These are phyloP conservation scores for Tenthredo distinguenda DNA, from an alignment of 2,888 invertebrate species.

Conservation along the genomic window DNA sequence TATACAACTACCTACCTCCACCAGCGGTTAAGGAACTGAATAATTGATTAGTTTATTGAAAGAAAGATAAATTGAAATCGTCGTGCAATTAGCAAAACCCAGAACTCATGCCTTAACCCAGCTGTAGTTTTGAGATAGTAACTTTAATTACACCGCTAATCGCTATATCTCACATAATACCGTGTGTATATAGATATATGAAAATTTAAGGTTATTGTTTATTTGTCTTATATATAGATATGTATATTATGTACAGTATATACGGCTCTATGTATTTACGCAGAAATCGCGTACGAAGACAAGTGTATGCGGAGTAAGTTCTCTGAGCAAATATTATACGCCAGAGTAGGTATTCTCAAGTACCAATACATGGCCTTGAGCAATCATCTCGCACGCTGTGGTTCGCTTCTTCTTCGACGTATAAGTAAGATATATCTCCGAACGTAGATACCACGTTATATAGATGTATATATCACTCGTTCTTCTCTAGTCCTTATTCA, in stretches of 20 bases:
- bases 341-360: neutral
- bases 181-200: too few species aligned
- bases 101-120: neutral
- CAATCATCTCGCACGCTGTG: conserved; percentile 10
- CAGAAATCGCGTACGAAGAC: neutral
- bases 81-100: neutral
- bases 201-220: neutral
- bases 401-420: neutral
- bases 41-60: conserved; percentile 7
- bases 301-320: neutral
- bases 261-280: neutral
- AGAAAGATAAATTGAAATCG: neutral
- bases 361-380: conserved; percentile 24
- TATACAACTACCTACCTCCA: too few species aligned
- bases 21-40: neutral
- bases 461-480: neutral
- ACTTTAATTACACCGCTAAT: neutral
- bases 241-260: too few species aligned
- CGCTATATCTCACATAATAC: neutral
- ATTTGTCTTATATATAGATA: neutral
- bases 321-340: neutral
- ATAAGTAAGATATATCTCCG: neutral
- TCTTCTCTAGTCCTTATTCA: neutral
- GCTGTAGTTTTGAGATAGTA: neutral
- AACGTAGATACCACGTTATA: neutral